These are phyloP conservation scores for Drosophila subsilvestris DNA, from an alignment of 2,888 invertebrate species.

Conservation along the genomic window DNA sequence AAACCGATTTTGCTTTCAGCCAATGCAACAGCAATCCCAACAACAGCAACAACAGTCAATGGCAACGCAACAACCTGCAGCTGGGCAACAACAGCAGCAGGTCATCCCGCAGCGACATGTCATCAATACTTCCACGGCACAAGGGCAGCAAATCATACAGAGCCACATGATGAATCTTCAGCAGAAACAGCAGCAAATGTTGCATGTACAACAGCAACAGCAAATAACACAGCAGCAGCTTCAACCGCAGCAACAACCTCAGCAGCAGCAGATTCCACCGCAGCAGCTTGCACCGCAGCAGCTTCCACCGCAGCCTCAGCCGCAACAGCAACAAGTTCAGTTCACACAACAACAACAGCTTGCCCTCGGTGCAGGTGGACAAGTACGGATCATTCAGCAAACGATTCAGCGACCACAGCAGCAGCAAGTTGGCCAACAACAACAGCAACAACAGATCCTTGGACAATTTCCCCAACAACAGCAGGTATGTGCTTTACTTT, in stretches of 20 bases:
- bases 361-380: conserved; percentile 57
- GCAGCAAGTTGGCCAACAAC: conserved; percentile 61
- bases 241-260: conserved; percentile 46
- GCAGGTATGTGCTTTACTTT: conserved; percentile 16
- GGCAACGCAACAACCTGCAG: conserved; percentile 42
- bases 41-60: conserved; percentile 26
- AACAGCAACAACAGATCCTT: conserved; percentile 55
- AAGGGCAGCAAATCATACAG: conserved; percentile 84
- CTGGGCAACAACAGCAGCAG: conserved; percentile 69
- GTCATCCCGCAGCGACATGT: conserved; percentile 83
- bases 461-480: conserved; percentile 53
- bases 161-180: conserved; percentile 83
- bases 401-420: conserved; percentile 67
- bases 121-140: conserved; percentile 83
- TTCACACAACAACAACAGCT: conserved; percentile 74
- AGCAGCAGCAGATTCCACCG: conserved; percentile 24
- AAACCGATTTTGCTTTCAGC: conserved; percentile 7
- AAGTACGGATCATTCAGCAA: conserved; percentile 72
- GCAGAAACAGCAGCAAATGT: conserved; percentile 78
- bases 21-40: conserved; percentile 39
- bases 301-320: conserved; percentile 57
- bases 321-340: conserved; percentile 72
- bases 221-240: conserved; percentile 58
- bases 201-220: conserved; percentile 78
- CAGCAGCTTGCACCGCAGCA: conserved; percentile 26